Evolutionary conservation across 2,113 vertebrate species (phyloP).

Genomic region (Fregata magnificens): DNA sequence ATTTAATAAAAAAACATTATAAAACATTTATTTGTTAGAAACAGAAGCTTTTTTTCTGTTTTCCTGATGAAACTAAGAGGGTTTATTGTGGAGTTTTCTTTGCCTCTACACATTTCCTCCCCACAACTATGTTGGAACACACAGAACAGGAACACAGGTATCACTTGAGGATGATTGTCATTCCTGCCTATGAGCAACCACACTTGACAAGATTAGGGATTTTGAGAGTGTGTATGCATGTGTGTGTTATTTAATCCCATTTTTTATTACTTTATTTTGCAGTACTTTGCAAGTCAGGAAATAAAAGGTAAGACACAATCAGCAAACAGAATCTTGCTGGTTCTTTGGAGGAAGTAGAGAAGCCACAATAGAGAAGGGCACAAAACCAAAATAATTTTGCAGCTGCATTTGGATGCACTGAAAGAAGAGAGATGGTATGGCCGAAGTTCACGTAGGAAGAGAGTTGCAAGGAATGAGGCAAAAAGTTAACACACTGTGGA

Average conservation of each 20-base stretch:
- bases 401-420: not conserved
- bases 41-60: not conserved
- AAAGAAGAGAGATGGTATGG: not conserved
- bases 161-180: accelerated
- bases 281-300: not conserved
- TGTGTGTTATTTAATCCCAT: not conserved
- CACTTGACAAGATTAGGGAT: accelerated
- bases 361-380: not conserved
- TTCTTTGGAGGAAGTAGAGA: not conserved
- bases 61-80: not conserved
- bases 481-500: not conserved
- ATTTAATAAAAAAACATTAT: not conserved
- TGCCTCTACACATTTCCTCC: not conserved
- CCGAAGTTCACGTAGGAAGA: not conserved
- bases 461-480: not conserved
- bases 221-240: too few relatives aligned
- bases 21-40: not conserved
- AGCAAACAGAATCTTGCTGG: not conserved
- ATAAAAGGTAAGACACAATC: not conserved
- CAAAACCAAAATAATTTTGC: not conserved
- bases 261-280: not conserved
- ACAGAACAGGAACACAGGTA: not conserved
- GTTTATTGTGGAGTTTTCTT: not conserved
- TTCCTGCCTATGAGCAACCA: not conserved
- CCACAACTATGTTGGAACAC: not conserved